A percentile compares a stretch with the other conserved stretches of the same genome.
These are phyloP conservation scores for Timema podura DNA, from an alignment of 2,888 invertebrate species.

Conservation along the genomic window DNA sequence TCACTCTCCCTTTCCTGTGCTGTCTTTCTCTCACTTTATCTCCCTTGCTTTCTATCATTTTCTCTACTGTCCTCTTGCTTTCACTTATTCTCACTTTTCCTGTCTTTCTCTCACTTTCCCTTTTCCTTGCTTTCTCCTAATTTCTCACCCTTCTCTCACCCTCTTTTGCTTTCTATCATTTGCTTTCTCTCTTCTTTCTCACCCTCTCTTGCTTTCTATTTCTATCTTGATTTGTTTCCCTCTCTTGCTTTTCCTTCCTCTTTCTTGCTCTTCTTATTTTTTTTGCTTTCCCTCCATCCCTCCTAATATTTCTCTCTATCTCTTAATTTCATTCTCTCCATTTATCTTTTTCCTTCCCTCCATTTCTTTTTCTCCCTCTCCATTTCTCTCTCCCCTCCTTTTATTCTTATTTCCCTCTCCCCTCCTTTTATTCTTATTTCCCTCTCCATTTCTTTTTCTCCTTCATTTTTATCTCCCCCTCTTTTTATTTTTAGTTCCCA, in stretches of 20 bases:
- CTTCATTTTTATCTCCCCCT: not conserved
- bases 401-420: too few species aligned
- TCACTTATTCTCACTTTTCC: not conserved
- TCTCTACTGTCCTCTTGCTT: not conserved
- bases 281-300: too few species aligned
- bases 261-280: not conserved
- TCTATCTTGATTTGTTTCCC: slow-evolving; percentile 4
- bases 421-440: too few species aligned
- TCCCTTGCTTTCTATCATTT: not conserved
- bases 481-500: not conserved
- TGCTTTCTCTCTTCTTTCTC: not conserved
- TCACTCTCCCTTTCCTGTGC: not conserved
- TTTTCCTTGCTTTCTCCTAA: not conserved
- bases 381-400: too few species aligned
- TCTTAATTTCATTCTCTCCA: too few species aligned
- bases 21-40: slow-evolving; percentile 1
- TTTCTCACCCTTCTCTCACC: not conserved
- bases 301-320: too few species aligned
- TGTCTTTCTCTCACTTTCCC: slow-evolving; percentile 2
- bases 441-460: too few species aligned
- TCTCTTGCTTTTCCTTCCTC: not conserved
- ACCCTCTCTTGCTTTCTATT: not conserved
- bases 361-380: too few species aligned
- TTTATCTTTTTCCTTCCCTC: not conserved
- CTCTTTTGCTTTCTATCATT: not conserved